These are phyloP conservation scores for Geophilus truncorum DNA, from an alignment of 2,888 invertebrate species.

Conservation along the genomic window DNA sequence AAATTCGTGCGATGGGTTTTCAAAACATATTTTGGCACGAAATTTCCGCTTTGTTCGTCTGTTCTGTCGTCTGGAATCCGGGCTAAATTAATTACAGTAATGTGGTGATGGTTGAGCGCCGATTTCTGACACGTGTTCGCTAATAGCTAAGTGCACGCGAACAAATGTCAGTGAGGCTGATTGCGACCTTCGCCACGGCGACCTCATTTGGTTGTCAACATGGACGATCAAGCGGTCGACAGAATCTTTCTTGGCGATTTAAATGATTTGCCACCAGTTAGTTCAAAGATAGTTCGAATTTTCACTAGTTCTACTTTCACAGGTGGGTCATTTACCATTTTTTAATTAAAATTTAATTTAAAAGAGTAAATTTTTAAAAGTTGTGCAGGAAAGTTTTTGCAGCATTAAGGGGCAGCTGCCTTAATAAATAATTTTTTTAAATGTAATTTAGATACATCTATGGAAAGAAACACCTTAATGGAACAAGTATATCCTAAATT, in stretches of 20 bases:
- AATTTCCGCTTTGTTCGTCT: neutral
- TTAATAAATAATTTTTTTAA: neutral
- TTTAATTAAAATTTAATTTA: neutral
- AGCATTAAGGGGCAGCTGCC: too few species aligned
- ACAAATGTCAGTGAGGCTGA: neutral
- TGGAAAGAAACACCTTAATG: slow-evolving; percentile 96
- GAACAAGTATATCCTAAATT: slow-evolving; percentile 95
- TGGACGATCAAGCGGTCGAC: slow-evolving; percentile 88
- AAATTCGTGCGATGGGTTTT: neutral
- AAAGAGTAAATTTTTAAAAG: too few species aligned
- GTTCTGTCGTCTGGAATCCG: neutral
- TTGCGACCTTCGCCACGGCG: neutral
- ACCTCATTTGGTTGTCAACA: slow-evolving; percentile 46
- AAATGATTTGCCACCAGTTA: slow-evolving; percentile 84
- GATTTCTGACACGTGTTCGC: neutral
- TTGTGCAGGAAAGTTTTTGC: too few species aligned
- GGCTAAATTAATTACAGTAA: neutral
- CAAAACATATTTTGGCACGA: neutral
- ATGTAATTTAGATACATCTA: slow-evolving; percentile 75
- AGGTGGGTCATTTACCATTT: slow-evolving; percentile 56
- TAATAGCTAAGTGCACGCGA: neutral
- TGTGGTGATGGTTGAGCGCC: neutral
- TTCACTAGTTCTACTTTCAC: slow-evolving; percentile 98
- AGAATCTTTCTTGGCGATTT: slow-evolving; percentile 83
- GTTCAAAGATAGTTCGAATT: slow-evolving; percentile 96